phyloP scores from a whole-genome alignment of 2,888 invertebrate species.

The Agrilus mali region DNA sequence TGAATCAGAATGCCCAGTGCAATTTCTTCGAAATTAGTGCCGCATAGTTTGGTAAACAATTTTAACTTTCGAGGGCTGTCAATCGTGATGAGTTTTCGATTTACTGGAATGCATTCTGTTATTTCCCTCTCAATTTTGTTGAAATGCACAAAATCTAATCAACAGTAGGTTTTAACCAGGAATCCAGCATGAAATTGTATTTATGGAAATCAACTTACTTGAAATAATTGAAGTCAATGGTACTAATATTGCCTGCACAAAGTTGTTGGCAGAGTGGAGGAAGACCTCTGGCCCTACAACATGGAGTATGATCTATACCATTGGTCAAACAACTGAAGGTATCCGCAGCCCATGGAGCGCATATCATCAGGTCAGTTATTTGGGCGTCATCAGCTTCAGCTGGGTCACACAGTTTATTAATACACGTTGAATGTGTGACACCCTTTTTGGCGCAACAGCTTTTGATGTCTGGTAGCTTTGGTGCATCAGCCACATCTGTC shows the following conservation, averaged over 20 bases:
- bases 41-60: too few relatives aligned
- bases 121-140: too few relatives aligned
- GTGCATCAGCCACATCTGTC: constrained; percentile 44
- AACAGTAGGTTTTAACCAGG: too few relatives aligned
- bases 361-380: constrained; percentile 77
- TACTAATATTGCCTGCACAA: constrained; percentile 67
- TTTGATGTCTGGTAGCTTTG: constrained; percentile 58
- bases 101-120: too few relatives aligned
- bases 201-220: constrained; percentile 43
- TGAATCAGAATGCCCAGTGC: too few relatives aligned
- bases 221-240: constrained; percentile 69
- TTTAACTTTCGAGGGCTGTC: too few relatives aligned
- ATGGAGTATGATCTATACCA: constrained; percentile 69
- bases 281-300: constrained; percentile 62
- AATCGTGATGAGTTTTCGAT: too few relatives aligned
- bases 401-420: constrained; percentile 71
- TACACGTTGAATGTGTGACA: constrained; percentile 59
- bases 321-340: constrained; percentile 72
- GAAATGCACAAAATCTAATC: too few relatives aligned
- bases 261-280: constrained; percentile 63
- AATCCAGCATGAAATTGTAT: too few relatives aligned
- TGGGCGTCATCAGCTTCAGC: constrained; percentile 35
- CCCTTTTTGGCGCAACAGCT: constrained; percentile 60
- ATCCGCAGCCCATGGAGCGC: constrained; percentile 75
- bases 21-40: too few relatives aligned